These are phyloP conservation scores for Amphipyra tragopoginis DNA, from an alignment of 2,888 invertebrate species.

Conservation along the genomic window DNA sequence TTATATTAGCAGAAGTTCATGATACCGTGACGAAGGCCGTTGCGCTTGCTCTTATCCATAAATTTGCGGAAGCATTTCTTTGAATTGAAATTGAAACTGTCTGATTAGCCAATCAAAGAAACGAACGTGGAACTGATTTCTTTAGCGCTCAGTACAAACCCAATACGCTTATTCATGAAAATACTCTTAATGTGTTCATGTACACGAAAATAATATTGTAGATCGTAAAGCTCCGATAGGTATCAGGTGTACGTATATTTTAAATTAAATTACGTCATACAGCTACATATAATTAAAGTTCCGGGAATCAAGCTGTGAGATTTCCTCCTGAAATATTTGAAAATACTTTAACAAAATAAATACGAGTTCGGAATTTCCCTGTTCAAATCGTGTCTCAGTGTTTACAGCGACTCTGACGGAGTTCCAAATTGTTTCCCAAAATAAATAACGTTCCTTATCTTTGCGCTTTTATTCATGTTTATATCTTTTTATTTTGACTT, in stretches of 20 bases:
- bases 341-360: conserved; percentile 47
- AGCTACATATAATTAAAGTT: conserved; percentile 21
- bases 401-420: conserved; percentile 32
- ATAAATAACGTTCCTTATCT: conserved; percentile 72
- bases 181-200: background rate
- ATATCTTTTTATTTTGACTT: conserved; percentile 69
- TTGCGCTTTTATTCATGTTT: conserved; percentile 64
- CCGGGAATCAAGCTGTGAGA: conserved; percentile 18
- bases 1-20: conserved; percentile 45
- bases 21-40: conserved; percentile 51
- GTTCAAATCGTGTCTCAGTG: conserved; percentile 42
- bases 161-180: background rate
- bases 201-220: background rate
- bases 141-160: background rate
- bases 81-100: background rate
- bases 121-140: conserved; percentile 15
- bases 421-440: conserved; percentile 69
- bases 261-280: conserved; percentile 4
- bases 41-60: conserved; percentile 21
- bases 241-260: background rate
- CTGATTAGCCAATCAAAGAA: conserved; percentile 11
- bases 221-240: background rate
- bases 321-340: conserved; percentile 37
- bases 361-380: conserved; percentile 42
- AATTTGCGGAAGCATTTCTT: conserved; percentile 42